phyloP scores from a whole-genome alignment of 1,140 invertebrate genomes.

The Pachyrhynchus sulphureomaculatus region DNA sequence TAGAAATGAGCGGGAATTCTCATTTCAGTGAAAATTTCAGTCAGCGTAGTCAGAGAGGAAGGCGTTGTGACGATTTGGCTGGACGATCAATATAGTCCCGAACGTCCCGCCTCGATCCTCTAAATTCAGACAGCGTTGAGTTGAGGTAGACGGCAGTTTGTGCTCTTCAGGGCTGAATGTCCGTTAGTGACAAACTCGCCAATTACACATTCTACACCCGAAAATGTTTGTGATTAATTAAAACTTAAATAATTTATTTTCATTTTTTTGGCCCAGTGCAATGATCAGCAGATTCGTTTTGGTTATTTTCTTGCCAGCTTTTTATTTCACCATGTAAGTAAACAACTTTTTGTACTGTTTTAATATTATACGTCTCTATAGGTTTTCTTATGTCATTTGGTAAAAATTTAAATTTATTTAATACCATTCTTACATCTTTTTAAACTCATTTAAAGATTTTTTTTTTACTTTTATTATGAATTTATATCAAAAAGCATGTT shows the following conservation, averaged over 20 bases:
- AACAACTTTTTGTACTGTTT: slow-evolving; percentile 9
- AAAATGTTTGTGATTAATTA: slow-evolving; percentile 23
- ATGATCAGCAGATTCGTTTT: slow-evolving; percentile 14
- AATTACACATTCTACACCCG: slow-evolving; percentile 8
- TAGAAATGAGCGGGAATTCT: slow-evolving; percentile 18
- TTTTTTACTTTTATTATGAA: too few relatives aligned
- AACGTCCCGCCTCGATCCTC: slow-evolving; percentile 20
- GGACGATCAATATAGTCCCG: slow-evolving; percentile 15
- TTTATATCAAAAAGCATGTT: too few relatives aligned
- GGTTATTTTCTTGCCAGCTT: slow-evolving; percentile 11
- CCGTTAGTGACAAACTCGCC: slow-evolving; percentile 10
- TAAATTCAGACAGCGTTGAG: slow-evolving; percentile 20
- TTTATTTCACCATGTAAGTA: slow-evolving; percentile 26
- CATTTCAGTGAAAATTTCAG: slow-evolving; percentile 21
- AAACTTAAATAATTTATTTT: neutral
- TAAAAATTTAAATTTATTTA: too few relatives aligned
- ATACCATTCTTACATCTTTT: too few relatives aligned
- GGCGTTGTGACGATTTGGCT: slow-evolving; percentile 7
- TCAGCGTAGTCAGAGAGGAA: slow-evolving; percentile 4
- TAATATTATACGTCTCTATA: neutral
- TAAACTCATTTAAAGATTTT: too few relatives aligned
- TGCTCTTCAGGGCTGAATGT: slow-evolving; percentile 17
- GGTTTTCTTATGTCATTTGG: too few relatives aligned
- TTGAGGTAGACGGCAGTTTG: slow-evolving; percentile 20
- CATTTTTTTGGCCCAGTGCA: slow-evolving; percentile 12